These are phyloP conservation scores for Polyommatus icarus DNA, from an alignment of 2,888 invertebrate species.

Conservation along the genomic window DNA sequence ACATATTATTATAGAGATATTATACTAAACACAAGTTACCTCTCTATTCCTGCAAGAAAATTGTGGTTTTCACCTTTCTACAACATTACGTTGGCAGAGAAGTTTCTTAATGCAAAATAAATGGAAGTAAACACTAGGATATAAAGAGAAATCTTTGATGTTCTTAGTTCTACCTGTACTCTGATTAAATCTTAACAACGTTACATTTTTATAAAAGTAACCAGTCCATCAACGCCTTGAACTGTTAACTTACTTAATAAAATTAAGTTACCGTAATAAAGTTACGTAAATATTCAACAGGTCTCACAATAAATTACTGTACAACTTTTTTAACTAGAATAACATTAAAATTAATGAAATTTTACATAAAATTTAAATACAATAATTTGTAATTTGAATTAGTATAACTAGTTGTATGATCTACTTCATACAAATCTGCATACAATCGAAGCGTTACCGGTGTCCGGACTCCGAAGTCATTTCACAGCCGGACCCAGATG, in stretches of 20 bases:
- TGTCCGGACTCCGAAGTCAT: neutral
- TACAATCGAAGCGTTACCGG: slow-evolving; percentile 48
- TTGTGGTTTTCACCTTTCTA: neutral
- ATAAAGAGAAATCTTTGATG: neutral
- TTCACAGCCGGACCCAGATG: slow-evolving; percentile 28
- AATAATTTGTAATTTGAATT: slow-evolving; percentile 26
- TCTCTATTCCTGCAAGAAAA: neutral
- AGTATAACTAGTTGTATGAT: slow-evolving; percentile 25
- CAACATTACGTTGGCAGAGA: neutral
- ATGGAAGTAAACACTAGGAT: neutral
- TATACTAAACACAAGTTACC: neutral
- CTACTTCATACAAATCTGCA: slow-evolving; percentile 45
- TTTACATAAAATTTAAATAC: slow-evolving; percentile 30
- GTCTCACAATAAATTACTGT: neutral
- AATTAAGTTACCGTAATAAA: neutral
- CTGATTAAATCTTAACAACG: slow-evolving; percentile 3
- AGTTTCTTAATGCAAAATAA: neutral
- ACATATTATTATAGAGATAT: no score
- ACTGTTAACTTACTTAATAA: slow-evolving; percentile 9
- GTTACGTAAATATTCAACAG: neutral
- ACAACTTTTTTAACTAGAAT: neutral
- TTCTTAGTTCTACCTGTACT: neutral
- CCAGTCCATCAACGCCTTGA: slow-evolving; percentile 1
- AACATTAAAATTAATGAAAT: neutral
- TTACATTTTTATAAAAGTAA: neutral